Percentiles rank a stretch among this genome's conserved stretches.
These are phyloP conservation scores for Salvelinus fontinalis DNA, from an alignment of 2,113 vertebrate species.

Conservation along the genomic window DNA sequence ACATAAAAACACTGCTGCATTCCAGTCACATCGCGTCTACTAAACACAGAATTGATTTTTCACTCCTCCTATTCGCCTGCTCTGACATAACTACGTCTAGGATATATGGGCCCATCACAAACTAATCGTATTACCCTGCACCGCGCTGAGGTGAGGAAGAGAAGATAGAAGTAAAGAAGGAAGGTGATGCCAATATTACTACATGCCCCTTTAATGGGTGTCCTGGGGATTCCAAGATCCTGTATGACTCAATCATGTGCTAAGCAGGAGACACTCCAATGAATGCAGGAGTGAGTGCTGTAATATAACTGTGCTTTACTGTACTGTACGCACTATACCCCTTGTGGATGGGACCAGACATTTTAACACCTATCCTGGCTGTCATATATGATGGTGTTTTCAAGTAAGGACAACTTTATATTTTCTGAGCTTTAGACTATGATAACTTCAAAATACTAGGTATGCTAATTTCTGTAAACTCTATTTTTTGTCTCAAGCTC, in stretches of 20 bases:
- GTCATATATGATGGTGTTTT: no score
- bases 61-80: not conserved
- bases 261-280: no score
- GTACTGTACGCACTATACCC: no score
- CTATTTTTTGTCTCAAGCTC: not conserved
- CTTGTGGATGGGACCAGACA: no score
- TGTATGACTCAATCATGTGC: no score
- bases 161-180: not conserved
- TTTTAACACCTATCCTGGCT: no score
- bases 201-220: not conserved
- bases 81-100: conserved; percentile 15
- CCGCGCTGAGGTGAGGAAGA: not conserved
- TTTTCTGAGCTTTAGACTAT: no score
- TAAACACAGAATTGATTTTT: conserved; percentile 18
- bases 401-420: no score
- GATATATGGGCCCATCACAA: not conserved
- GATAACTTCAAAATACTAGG: no score
- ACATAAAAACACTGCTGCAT: not conserved
- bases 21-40: not conserved
- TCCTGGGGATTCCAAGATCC: not conserved
- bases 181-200: not conserved
- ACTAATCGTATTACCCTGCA: conserved; percentile 11
- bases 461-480: no score
- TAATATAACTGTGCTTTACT: no score
- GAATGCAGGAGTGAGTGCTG: no score